A percentile compares a stretch with the other conserved stretches of the same genome.
phyloP scores from a whole-genome alignment of 2,113 vertebrate genomes.

The Pogonocichla stellata region DNA sequence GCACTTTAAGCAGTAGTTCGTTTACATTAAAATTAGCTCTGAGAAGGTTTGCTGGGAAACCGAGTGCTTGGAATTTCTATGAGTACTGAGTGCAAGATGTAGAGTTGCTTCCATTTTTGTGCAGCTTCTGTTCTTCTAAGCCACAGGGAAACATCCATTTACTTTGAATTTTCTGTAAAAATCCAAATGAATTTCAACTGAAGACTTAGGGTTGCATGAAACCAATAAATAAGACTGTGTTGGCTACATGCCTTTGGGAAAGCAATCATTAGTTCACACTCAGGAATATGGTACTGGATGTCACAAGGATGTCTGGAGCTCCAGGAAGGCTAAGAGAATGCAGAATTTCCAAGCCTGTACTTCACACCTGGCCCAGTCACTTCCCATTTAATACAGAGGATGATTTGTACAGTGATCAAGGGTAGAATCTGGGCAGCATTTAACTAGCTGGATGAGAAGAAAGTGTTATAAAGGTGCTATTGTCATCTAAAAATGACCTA shows the following conservation, averaged over 20 bases:
- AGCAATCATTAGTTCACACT: not conserved
- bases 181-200: not conserved
- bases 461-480: not conserved
- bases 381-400: not conserved
- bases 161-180: not conserved
- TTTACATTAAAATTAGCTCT: constrained; percentile 14
- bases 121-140: not conserved
- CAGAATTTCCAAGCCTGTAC: not conserved
- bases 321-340: not conserved
- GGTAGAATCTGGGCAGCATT: not conserved
- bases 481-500: not conserved
- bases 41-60: constrained; percentile 12
- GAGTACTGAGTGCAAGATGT: not conserved
- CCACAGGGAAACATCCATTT: not conserved
- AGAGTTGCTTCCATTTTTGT: not conserved
- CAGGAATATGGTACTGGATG: not conserved
- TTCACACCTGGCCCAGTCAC: not conserved
- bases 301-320: not conserved
- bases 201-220: not conserved
- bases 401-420: not conserved
- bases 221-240: not conserved
- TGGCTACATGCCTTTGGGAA: not conserved
- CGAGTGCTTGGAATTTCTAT: not conserved
- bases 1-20: not conserved
- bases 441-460: not conserved